Conservation (phyloP, 2,888 invertebrate genomes). For the Eupithecia abbreviata region DNA sequence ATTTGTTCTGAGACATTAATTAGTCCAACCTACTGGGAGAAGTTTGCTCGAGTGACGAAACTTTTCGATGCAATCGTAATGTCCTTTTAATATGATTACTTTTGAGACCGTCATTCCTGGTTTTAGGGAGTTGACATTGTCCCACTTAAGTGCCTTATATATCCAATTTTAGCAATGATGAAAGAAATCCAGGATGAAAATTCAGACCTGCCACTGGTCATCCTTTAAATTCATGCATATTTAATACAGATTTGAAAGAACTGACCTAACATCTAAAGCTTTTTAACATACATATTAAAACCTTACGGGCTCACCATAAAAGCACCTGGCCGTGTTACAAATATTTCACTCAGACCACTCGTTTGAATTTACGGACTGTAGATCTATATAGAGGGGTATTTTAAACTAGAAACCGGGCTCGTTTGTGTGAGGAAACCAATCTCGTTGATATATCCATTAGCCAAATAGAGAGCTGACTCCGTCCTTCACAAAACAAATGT, state of each 20-base stretch:
- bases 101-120: neutral
- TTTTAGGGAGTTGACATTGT: neutral
- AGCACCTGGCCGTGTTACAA: conserved; percentile 47
- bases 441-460: conserved; percentile 73
- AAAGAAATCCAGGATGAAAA: neutral
- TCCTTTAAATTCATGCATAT: conserved; percentile 3
- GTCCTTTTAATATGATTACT: conserved; percentile 14
- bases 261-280: conserved; percentile 24
- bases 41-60: conserved; percentile 38
- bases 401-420: conserved; percentile 59
- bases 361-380: conserved; percentile 51
- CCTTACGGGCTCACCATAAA: conserved; percentile 46
- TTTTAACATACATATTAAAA: conserved; percentile 43
- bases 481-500: conserved; percentile 61
- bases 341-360: conserved; percentile 53
- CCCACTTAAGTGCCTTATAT: neutral
- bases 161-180: neutral
- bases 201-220: neutral
- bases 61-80: conserved; percentile 20
- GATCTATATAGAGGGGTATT: conserved; percentile 48
- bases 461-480: conserved; percentile 63
- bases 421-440: conserved; percentile 67
- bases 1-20: conserved; percentile 55
- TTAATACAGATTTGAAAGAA: conserved; percentile 13
- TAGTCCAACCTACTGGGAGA: conserved; percentile 50